Evolutionary conservation across 2,797 vertebrate genomes (phyloP).

Genomic region (Labroides dimidiatus): DNA sequence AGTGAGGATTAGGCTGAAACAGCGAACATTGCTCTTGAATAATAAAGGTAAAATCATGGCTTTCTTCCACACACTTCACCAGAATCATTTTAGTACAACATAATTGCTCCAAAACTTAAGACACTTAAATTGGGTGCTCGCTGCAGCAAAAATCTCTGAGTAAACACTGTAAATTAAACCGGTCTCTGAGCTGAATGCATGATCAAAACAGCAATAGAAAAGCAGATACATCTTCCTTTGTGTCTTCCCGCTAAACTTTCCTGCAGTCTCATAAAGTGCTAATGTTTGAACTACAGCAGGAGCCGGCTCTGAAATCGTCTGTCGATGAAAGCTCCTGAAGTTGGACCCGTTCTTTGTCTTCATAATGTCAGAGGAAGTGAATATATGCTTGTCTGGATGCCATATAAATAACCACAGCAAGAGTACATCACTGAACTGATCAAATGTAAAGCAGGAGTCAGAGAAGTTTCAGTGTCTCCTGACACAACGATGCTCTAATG

Average conservation of each 20-base stretch:
- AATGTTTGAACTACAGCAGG: constrained; percentile 28
- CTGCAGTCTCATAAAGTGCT: constrained; percentile 13
- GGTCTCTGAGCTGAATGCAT: constrained; percentile 3
- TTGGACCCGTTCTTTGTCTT: constrained; percentile 39
- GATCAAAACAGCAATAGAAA: constrained; percentile 22
- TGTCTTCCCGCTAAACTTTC: not conserved
- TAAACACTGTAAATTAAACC: constrained; percentile 27
- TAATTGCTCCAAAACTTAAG: constrained; percentile 8
- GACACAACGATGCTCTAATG: constrained; percentile 38
- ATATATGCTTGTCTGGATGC: constrained; percentile 2
- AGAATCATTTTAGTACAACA: not conserved
- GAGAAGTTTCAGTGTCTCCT: constrained; percentile 21
- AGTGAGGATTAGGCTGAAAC: not conserved
- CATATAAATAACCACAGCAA: not conserved
- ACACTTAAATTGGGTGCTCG: constrained; percentile 6
- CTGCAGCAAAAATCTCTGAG: constrained; percentile 14
- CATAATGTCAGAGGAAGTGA: constrained; percentile 26
- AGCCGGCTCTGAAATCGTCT: constrained; percentile 7
- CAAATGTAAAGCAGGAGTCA: constrained; percentile 28
- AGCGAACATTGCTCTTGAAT: not conserved
- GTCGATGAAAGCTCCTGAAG: constrained; percentile 28
- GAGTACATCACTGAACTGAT: constrained; percentile 23
- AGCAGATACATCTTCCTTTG: constrained; percentile 10
- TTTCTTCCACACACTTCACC: not conserved
- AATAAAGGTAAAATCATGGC: not conserved